phyloP scores from a whole-genome alignment of 1,140 invertebrate species.

The Tetramorium alpestre region DNA sequence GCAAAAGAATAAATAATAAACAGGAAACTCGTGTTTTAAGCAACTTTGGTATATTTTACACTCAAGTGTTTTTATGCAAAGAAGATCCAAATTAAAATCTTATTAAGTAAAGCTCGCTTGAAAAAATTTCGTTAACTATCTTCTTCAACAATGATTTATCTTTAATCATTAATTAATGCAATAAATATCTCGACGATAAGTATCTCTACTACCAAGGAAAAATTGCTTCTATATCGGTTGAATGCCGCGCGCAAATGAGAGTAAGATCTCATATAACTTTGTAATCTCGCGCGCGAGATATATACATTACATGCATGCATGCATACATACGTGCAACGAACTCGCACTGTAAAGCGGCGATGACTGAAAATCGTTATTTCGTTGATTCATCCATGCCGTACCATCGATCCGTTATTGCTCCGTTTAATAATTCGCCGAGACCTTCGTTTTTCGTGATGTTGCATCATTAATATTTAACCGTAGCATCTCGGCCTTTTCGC shows the following conservation, averaged over 20 bases:
- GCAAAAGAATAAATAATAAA: neutral
- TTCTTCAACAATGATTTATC: neutral
- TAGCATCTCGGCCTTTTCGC: conserved; percentile 60
- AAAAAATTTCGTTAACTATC: neutral
- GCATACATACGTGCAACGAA: conserved; percentile 63
- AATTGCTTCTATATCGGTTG: neutral
- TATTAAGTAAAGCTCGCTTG: neutral
- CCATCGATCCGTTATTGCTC: conserved; percentile 72
- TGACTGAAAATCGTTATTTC: conserved; percentile 82
- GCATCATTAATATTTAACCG: conserved; percentile 74
- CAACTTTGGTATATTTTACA: neutral
- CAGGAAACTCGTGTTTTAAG: neutral
- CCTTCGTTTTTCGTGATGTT: conserved; percentile 74
- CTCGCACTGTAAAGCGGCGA: conserved; percentile 68
- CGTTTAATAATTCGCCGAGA: conserved; percentile 73
- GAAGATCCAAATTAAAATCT: neutral
- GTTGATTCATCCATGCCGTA: conserved; percentile 71
- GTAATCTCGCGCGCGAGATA: conserved; percentile 20
- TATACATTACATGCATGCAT: neutral
- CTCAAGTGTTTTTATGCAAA: neutral
- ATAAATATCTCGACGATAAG: neutral
- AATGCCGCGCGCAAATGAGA: neutral
- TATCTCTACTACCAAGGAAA: neutral
- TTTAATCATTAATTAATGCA: neutral
- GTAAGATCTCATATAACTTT: neutral